Conservation (phyloP, 2,113 vertebrate genomes). For the Thalassarche chlororhynchos region DNA sequence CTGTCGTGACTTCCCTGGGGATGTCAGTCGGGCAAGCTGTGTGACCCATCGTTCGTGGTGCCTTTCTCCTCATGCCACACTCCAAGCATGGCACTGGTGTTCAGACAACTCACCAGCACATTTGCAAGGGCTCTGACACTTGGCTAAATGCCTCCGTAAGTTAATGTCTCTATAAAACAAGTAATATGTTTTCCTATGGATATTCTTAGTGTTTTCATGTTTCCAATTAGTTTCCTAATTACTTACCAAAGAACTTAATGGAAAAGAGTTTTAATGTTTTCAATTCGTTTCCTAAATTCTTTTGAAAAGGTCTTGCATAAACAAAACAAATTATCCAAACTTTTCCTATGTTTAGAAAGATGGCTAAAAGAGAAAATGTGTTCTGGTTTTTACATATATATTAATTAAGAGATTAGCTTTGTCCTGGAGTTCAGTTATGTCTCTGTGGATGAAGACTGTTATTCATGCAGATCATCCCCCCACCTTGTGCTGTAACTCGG, state of each 20-base stretch:
- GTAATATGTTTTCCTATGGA: neutral
- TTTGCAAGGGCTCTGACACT: neutral
- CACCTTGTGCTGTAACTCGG: neutral
- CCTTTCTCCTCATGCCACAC: neutral
- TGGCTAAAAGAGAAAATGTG: neutral
- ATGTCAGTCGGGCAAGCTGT: neutral
- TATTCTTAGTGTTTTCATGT: neutral
- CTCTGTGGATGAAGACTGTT: neutral
- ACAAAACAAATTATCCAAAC: neutral
- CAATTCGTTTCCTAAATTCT: neutral
- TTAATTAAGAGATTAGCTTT: neutral
- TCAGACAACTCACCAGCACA: neutral
- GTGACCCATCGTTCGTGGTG: rapidly evolving
- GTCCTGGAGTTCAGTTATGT: neutral
- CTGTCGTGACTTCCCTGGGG: neutral
- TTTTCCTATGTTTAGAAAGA: neutral
- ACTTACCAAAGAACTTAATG: neutral
- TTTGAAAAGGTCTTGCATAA: neutral
- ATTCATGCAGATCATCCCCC: neutral
- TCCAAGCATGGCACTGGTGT: neutral
- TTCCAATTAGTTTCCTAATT: neutral
- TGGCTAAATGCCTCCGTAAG: neutral
- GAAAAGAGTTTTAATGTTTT: neutral
- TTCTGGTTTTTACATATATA: neutral
- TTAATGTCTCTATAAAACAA: neutral